These are phyloP conservation scores for Micropterix aruncella DNA, from an alignment of 2,888 invertebrate species.

Conservation along the genomic window DNA sequence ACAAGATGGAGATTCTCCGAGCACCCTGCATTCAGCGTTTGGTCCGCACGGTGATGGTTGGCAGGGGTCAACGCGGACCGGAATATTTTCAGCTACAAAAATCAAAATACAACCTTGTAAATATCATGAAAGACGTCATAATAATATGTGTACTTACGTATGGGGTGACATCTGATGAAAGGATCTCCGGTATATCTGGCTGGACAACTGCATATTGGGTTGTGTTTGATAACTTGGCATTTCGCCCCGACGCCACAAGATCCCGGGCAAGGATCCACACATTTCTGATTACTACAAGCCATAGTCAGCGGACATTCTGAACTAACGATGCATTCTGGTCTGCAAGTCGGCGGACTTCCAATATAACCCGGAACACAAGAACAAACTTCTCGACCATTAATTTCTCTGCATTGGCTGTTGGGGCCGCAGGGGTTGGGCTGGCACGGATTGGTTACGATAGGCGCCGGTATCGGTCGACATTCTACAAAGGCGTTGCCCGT, in stretches of 20 bases:
- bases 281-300: constrained; percentile 59
- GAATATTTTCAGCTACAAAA: constrained; percentile 24
- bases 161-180: constrained; percentile 39
- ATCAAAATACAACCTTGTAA: constrained; percentile 5
- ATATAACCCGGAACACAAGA: constrained; percentile 55
- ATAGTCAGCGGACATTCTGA: constrained; percentile 53
- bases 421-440: constrained; percentile 61
- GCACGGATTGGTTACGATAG: constrained; percentile 38
- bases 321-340: constrained; percentile 59
- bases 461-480: constrained; percentile 38
- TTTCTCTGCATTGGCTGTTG: constrained; percentile 48
- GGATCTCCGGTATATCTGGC: constrained; percentile 52
- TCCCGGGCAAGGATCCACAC: constrained; percentile 59
- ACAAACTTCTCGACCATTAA: constrained; percentile 54
- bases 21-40: constrained; percentile 45
- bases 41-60: constrained; percentile 53
- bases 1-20: constrained; percentile 51
- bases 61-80: constrained; percentile 42
- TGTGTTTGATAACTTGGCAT: constrained; percentile 57
- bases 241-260: constrained; percentile 50
- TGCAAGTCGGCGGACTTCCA: constrained; percentile 58
- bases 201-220: constrained; percentile 60
- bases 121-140: too few species aligned
- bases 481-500: constrained; percentile 56
- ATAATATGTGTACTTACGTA: constrained; percentile 27